Conservation (phyloP, 1,140 invertebrate species). For the Hesperophylax magnus region DNA sequence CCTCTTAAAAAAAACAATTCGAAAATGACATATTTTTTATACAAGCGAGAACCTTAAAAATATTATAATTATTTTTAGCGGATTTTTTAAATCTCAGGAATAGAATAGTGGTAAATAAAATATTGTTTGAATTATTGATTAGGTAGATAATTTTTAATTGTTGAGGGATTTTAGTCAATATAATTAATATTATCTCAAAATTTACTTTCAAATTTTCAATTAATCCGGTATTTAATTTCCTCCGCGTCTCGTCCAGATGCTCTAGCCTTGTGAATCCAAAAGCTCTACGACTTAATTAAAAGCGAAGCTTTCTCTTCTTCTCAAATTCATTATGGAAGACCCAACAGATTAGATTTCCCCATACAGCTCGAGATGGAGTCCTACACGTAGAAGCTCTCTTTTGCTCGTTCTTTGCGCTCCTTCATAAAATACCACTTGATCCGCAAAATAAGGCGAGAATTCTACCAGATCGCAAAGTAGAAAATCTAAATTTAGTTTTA, state of each 20-base stretch:
- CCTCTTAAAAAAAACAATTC: neutral
- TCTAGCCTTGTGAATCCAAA: neutral
- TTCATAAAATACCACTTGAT: slow-evolving; percentile 31
- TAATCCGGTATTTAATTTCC: slow-evolving; percentile 1
- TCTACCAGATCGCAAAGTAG: neutral
- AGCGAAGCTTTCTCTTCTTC: slow-evolving; percentile 3
- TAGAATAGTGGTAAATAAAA: neutral
- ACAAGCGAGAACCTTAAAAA: too few species aligned
- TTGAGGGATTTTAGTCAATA: neutral
- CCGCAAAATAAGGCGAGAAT: slow-evolving; percentile 32
- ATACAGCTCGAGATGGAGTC: slow-evolving; percentile 17
- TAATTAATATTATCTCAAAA: neutral
- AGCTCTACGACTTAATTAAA: slow-evolving; percentile 28
- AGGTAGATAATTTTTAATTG: neutral
- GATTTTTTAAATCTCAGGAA: neutral
- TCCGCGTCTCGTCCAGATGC: slow-evolving; percentile 7
- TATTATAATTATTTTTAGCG: too few species aligned
- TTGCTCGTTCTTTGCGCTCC: slow-evolving; percentile 22
- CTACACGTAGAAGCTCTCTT: slow-evolving; percentile 20
- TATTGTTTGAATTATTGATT: neutral
- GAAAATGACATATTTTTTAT: neutral
- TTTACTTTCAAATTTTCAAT: neutral
- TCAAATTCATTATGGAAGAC: slow-evolving; percentile 32
- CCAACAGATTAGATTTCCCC: slow-evolving; percentile 30
- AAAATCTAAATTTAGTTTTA: too few species aligned